These are phyloP conservation scores for Maconellicoccus hirsutus DNA, from an alignment of 1,140 invertebrate species.

Conservation along the genomic window DNA sequence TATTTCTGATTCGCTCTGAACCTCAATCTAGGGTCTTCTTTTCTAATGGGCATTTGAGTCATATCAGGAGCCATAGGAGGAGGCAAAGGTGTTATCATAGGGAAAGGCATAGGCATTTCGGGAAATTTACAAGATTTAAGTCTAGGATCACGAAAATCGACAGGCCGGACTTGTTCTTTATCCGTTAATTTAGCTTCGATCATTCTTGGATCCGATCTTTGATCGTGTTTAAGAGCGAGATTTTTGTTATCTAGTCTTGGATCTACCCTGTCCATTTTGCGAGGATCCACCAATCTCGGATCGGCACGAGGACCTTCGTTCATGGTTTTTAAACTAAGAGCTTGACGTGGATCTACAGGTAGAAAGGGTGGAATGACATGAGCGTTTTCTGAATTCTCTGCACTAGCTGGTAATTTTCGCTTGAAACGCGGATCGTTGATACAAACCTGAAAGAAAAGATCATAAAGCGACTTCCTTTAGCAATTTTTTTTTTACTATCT, in stretches of 20 bases:
- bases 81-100: neutral
- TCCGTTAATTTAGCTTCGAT: neutral
- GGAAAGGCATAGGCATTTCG: neutral
- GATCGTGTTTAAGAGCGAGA: neutral
- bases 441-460: neutral
- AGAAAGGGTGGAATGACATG: neutral
- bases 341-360: neutral
- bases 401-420: neutral
- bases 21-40: neutral
- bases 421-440: constrained; percentile 1
- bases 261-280: neutral
- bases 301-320: neutral
- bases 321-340: neutral
- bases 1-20: constrained; percentile 20
- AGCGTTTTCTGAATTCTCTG: neutral
- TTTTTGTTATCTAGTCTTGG: neutral
- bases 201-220: neutral
- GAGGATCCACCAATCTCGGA: neutral
- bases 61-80: neutral
- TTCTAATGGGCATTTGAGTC: neutral
- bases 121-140: neutral
- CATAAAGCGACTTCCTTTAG: neutral
- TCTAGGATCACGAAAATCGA: constrained; percentile 12
- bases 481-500: neutral
- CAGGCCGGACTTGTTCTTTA: neutral